These are phyloP conservation scores for Zosterops pallidus DNA, from an alignment of 2,113 vertebrate species.

Conservation along the genomic window DNA sequence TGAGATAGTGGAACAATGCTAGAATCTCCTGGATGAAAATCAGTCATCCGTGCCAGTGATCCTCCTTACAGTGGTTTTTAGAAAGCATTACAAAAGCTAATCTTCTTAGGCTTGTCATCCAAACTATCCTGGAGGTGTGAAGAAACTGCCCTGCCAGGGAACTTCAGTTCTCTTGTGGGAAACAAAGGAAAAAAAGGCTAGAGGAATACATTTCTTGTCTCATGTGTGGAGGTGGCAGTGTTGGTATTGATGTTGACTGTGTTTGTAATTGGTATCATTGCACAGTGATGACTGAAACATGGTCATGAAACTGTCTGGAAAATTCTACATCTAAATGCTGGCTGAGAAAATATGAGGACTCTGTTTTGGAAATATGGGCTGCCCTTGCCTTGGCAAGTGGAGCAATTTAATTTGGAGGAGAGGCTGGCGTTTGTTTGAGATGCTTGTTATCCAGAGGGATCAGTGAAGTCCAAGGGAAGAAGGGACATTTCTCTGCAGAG, in stretches of 20 bases:
- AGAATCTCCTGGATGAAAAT: constrained; percentile 44
- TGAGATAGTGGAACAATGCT: constrained; percentile 25
- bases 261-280: background rate
- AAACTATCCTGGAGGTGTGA: background rate
- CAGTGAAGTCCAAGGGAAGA: background rate
- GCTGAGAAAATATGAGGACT: background rate
- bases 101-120: background rate
- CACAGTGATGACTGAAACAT: background rate
- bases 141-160: background rate
- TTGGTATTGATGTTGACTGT: background rate
- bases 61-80: background rate
- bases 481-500: background rate
- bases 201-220: background rate
- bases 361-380: background rate
- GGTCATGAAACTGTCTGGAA: background rate
- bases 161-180: background rate
- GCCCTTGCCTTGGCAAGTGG: background rate
- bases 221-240: background rate
- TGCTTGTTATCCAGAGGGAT: background rate
- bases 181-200: background rate
- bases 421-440: background rate
- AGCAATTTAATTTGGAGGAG: background rate
- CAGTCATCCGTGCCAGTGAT: background rate
- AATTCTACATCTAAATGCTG: background rate
- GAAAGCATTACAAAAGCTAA: background rate